A percentile compares a stretch with the other conserved stretches of the same genome.
These are phyloP conservation scores for Daubentonia madagascariensis DNA, from an alignment of 2,113 vertebrate genomes.

Conservation along the genomic window DNA sequence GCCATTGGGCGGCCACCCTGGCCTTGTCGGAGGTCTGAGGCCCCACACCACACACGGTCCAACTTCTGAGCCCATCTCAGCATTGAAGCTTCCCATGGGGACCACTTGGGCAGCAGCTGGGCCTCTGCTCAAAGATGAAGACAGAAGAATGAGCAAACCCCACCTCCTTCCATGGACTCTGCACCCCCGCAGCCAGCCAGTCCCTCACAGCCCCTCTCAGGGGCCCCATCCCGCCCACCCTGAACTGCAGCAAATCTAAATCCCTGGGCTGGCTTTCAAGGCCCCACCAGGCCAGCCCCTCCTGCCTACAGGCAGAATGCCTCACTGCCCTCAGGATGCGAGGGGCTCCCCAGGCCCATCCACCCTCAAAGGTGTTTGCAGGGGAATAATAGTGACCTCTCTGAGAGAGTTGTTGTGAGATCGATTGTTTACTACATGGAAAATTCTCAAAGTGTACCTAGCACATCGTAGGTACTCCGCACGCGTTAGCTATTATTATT, in stretches of 20 bases:
- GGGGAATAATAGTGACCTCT: background rate
- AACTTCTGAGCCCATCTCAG: background rate
- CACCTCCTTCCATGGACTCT: background rate
- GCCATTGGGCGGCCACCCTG: background rate
- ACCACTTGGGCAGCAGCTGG: background rate
- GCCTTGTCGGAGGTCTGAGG: background rate
- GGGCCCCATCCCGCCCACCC: background rate
- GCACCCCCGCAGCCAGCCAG: background rate
- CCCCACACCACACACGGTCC: background rate
- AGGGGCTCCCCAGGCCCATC: background rate
- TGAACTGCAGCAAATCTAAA: background rate
- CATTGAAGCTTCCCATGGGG: background rate
- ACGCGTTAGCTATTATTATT: accelerated
- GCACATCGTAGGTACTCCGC: accelerated
- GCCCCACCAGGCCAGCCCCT: background rate
- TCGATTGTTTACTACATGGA: background rate
- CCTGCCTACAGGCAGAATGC: accelerated
- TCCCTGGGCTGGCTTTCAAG: background rate
- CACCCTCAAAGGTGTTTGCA: background rate
- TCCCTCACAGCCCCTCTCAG: background rate
- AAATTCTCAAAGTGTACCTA: background rate
- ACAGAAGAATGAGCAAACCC: background rate
- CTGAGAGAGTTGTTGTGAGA: accelerated
- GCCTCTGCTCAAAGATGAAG: background rate
- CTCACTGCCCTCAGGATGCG: accelerated